Conservation (phyloP, 2,797 vertebrate species). For the Melopsittacus undulatus region DNA sequence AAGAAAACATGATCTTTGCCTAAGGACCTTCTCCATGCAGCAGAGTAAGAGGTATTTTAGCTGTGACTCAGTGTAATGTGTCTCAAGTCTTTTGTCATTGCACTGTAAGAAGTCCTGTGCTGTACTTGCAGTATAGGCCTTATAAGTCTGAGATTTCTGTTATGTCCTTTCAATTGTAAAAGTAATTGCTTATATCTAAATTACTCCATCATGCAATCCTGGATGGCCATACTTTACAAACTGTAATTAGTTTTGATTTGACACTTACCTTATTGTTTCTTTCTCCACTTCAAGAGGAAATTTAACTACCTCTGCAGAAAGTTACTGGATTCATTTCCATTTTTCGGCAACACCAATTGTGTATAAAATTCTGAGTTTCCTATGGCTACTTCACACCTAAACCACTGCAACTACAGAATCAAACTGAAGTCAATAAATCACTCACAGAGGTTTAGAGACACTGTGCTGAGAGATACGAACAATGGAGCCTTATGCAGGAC, state of each 20-base stretch:
- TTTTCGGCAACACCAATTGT: neutral
- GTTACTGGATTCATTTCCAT: neutral
- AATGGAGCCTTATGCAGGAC: neutral
- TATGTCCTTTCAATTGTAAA: neutral
- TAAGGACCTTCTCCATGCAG: constrained; percentile 5
- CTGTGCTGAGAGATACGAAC: neutral
- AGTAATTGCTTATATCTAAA: neutral
- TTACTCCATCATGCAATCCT: neutral
- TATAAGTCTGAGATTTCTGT: neutral
- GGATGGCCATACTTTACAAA: neutral
- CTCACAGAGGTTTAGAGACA: neutral
- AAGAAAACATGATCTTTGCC: constrained; percentile 22
- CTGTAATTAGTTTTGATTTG: neutral
- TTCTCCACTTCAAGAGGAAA: neutral
- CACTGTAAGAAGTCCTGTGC: neutral
- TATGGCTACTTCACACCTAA: neutral
- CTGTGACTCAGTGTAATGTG: neutral
- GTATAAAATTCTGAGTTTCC: neutral
- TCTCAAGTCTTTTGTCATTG: neutral
- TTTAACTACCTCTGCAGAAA: neutral
- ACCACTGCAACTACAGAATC: neutral
- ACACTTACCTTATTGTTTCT: neutral
- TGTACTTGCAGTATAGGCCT: neutral
- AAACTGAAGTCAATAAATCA: neutral
- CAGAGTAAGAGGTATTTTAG: neutral